These are phyloP conservation scores for Pararge aegeria DNA, from an alignment of 1,140 invertebrate species.

Conservation along the genomic window DNA sequence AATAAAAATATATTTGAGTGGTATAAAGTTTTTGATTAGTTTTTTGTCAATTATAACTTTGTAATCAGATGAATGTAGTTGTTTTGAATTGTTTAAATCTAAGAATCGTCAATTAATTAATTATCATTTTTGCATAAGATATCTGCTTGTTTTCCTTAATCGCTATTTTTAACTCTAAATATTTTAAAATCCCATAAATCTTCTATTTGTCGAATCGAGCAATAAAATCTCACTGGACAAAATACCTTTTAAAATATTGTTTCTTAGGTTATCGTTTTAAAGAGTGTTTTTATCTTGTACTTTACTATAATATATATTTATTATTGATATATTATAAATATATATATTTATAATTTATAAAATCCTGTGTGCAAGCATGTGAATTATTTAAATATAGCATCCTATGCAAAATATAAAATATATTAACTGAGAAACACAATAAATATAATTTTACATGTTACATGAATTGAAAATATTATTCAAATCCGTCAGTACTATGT, in stretches of 20 bases:
- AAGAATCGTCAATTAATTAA: slow-evolving; percentile 77
- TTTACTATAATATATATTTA: too few species aligned
- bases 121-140: slow-evolving; percentile 20
- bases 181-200: background rate
- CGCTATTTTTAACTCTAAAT: slow-evolving; percentile 2
- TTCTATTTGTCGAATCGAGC: background rate
- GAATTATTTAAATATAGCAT: too few species aligned
- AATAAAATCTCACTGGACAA: background rate
- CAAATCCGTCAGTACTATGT: background rate
- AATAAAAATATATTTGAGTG: slow-evolving; percentile 42
- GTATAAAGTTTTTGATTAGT: slow-evolving; percentile 69
- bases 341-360: slow-evolving; percentile 1
- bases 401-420: too few species aligned
- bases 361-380: background rate
- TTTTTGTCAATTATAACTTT: slow-evolving; percentile 75
- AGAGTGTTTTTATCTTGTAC: too few species aligned
- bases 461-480: too few species aligned
- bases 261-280: too few species aligned
- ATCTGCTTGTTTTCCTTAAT: slow-evolving; percentile 14
- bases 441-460: too few species aligned
- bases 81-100: slow-evolving; percentile 76
- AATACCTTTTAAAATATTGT: background rate
- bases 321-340: too few species aligned
- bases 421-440: background rate
- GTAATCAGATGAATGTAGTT: slow-evolving; percentile 71